Evolutionary conservation across 2,113 vertebrate genomes (phyloP).

Genomic region (Urocolius indicus): DNA sequence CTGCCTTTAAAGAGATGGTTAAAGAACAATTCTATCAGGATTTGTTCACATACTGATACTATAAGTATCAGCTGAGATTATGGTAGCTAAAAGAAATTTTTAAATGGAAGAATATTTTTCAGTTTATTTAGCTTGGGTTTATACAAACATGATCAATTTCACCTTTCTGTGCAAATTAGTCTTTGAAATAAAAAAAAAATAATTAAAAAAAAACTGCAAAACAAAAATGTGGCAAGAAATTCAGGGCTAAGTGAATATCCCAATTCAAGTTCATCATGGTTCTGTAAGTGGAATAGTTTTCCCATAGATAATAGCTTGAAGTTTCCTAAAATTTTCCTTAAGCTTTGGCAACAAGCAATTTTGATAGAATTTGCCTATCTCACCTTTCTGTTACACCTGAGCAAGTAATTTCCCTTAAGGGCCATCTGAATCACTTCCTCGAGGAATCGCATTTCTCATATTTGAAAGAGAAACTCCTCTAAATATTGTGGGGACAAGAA

Average conservation of each 20-base stretch:
- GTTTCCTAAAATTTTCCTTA: not conserved
- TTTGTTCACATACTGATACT: not conserved
- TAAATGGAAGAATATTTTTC: not conserved
- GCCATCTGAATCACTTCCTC: not conserved
- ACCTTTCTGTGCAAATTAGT: not conserved
- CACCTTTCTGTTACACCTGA: not conserved
- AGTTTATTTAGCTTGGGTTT: not conserved
- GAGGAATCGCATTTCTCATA: not conserved
- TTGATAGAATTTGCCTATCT: not conserved
- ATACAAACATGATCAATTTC: not conserved
- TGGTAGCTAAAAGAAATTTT: not conserved
- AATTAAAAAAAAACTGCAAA: not conserved
- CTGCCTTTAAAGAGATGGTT: not conserved
- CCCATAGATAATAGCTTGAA: not conserved
- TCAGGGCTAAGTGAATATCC: not conserved
- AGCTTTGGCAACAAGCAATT: not conserved
- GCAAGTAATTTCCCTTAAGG: not conserved
- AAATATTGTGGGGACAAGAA: not conserved
- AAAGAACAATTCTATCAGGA: not conserved
- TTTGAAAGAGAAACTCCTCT: not conserved
- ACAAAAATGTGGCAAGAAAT: not conserved
- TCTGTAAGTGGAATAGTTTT: not conserved
- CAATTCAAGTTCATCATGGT: not conserved
- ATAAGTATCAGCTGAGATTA: not conserved
- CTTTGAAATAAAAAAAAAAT: not conserved